Evolutionary conservation across 2,888 invertebrate genomes (phyloP), one percentile per base, ranked within the genome.

Genomic region (Philereme vetulata): DNA sequence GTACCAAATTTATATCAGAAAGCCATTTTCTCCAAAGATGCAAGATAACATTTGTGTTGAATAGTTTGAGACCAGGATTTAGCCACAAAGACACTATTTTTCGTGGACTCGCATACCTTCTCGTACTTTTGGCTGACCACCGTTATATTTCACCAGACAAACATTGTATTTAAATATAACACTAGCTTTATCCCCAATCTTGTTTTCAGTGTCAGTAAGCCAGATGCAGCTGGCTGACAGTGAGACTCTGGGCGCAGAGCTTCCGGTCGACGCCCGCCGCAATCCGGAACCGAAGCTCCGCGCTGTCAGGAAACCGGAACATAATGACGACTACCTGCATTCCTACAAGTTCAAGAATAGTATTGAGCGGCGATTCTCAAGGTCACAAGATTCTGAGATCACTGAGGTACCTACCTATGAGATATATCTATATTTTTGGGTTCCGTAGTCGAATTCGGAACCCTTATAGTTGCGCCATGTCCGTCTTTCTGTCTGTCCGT

Each of bases 311-410:
- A 92, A 93, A 32, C 87, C 90, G 0, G 92, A 90, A 0, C 85
- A 84, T 68, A 88, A 86, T 49, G 92, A 93, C 61, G 92, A 87
- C 76, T 93, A 85, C 72, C 89, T 93, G 49, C 94, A 94, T 72
- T 94, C 94, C 1, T 98, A 98, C 91, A 98, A 98, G 90, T 98
- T 98, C 91, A 98, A 98, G 90, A 98, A 97, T 76, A 97, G 96
- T 79, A 98, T 98, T 70, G 97, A 98, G 78, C 95, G 98, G 81
- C 93, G 98, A 61, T 98, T 98, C 68, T 94, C 94, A 1, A 90
- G 93, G 65, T 94, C 93, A 33, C 93, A 93, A 66, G 94, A 94
- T 56, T 76, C 71, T 11, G 90, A 90, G 85, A 90, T 90, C 53
- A 65, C 62, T 32, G 62, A 62, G 62, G 62, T 62, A 48, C 4